phyloP scores from a whole-genome alignment of 1,140 invertebrate species.

The Drosophila mayri region DNA sequence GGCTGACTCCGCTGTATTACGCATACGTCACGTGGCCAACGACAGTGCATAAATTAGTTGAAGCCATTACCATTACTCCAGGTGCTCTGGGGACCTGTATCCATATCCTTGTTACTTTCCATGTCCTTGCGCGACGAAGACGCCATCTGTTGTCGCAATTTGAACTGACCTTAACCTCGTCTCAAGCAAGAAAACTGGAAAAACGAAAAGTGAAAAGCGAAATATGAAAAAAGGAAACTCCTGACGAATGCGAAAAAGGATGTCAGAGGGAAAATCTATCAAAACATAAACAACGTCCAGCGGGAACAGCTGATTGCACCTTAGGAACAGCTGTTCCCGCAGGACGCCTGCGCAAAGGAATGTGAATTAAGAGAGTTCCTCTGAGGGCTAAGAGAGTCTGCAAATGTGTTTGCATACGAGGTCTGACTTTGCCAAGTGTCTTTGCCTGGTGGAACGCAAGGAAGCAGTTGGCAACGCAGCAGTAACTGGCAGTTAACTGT shows the following conservation, averaged over 20 bases:
- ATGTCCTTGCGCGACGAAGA: slow-evolving; percentile 14
- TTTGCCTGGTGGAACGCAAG: slow-evolving; percentile 29
- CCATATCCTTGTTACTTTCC: slow-evolving; percentile 11
- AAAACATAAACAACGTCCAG: slow-evolving; percentile 62
- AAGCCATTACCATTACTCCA: slow-evolving; percentile 69
- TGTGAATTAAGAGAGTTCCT: slow-evolving; percentile 36
- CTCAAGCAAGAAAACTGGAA: slow-evolving; percentile 11
- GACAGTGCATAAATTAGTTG: slow-evolving; percentile 62
- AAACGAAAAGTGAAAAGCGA: slow-evolving; percentile 10
- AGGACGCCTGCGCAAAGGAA: slow-evolving; percentile 51
- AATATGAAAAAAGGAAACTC: slow-evolving; percentile 3
- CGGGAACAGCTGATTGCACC: slow-evolving; percentile 51
- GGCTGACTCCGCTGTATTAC: slow-evolving; percentile 28
- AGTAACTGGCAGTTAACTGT: slow-evolving; percentile 33
- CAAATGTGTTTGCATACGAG: slow-evolving; percentile 21
- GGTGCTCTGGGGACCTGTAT: slow-evolving; percentile 12
- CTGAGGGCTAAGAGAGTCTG: slow-evolving; percentile 29
- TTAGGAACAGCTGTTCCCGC: slow-evolving; percentile 52
- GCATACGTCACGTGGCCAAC: slow-evolving; percentile 58
- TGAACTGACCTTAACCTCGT: slow-evolving; percentile 70
- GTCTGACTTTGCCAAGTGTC: slow-evolving; percentile 30
- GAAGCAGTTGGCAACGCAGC: slow-evolving; percentile 41
- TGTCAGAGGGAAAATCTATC: slow-evolving; percentile 20
- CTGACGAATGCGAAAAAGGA: slow-evolving; percentile 10
- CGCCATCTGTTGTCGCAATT: slow-evolving; percentile 74